Conservation (phyloP, 2,113 vertebrate genomes). For the Candoia aspera region DNA sequence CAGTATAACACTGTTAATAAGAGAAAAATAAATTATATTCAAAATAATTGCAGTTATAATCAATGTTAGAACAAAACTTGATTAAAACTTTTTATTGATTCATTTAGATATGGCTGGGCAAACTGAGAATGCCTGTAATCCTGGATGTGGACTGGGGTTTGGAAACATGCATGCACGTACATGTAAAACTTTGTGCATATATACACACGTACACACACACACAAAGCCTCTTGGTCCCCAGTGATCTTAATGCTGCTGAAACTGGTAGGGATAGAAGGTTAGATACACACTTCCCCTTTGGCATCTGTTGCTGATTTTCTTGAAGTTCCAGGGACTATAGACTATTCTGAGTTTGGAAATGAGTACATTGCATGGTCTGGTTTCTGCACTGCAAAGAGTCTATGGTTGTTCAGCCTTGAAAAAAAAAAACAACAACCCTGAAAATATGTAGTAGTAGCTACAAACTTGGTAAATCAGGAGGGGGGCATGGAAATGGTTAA, state of each 20-base stretch:
- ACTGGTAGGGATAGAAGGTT: not conserved
- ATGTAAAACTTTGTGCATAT: not conserved
- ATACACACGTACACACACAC: too few species aligned
- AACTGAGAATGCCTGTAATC: not conserved
- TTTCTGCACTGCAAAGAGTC: not conserved
- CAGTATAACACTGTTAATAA: too few species aligned
- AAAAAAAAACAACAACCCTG: not conserved
- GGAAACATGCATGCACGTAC: not conserved
- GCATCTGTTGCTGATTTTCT: not conserved
- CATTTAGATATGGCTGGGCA: not conserved
- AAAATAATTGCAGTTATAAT: not conserved
- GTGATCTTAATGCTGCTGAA: not conserved
- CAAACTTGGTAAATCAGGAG: not conserved
- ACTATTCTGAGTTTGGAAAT: not conserved
- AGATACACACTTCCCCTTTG: not conserved
- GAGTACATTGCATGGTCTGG: not conserved
- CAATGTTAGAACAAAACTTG: not conserved
- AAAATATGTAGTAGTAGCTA: not conserved
- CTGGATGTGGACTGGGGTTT: not conserved
- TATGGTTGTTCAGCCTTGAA: not conserved
- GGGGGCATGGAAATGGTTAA: not conserved
- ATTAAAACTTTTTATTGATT: not conserved
- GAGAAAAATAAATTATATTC: not conserved
- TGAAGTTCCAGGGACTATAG: not conserved
- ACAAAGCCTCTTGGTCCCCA: not conserved